A percentile compares a stretch with the other conserved stretches of the same genome.
phyloP scores from a whole-genome alignment of 2,797 vertebrate genomes.

The Lacerta viridis region DNA sequence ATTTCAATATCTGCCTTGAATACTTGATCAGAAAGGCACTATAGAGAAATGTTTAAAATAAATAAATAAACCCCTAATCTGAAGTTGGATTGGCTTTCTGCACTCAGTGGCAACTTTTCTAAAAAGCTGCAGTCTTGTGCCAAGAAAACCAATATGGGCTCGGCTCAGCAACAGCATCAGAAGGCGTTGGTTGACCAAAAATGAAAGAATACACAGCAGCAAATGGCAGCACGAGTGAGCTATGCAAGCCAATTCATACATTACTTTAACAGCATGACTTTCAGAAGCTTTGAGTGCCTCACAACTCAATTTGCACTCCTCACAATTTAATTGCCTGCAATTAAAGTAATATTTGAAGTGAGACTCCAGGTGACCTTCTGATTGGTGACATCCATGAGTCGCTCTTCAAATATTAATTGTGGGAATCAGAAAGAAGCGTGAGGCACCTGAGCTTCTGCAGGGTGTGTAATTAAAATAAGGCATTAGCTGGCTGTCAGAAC shows the following conservation, averaged over 20 bases:
- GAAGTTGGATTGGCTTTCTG: not conserved
- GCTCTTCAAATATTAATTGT: not conserved
- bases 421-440: not conserved
- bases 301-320: not conserved
- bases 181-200: not conserved
- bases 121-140: not conserved
- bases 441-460: not conserved
- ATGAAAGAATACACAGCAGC: not conserved
- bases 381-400: not conserved
- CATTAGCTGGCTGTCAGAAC: not conserved
- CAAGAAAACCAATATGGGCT: not conserved
- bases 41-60: not conserved
- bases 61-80: not conserved
- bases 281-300: not conserved
- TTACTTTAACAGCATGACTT: constrained; percentile 15
- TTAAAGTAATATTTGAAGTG: constrained; percentile 23
- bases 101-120: not conserved
- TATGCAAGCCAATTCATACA: constrained; percentile 19
- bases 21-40: not conserved
- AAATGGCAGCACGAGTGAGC: not conserved
- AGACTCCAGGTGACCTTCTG: constrained; percentile 2
- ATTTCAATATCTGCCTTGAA: not conserved
- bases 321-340: constrained; percentile 32
- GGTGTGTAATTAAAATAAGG: not conserved
- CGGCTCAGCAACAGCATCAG: not conserved